Base-by-base conservation (phyloP, 1,140 invertebrate genomes). In the Zaprionus africanus region DNA sequence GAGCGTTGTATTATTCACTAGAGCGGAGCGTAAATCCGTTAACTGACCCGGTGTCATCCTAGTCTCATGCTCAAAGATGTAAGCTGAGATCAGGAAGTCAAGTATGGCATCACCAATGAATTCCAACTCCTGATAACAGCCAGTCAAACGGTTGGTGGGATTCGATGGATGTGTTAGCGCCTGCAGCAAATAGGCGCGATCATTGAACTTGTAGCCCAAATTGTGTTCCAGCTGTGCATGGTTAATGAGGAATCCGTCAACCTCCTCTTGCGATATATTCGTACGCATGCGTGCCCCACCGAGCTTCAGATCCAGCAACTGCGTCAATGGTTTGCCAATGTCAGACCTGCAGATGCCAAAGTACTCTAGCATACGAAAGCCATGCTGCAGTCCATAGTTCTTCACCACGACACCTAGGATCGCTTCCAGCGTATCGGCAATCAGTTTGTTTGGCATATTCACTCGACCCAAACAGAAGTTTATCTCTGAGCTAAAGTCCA, bases 1-100 rank as follows among this genome's bases (percentile, higher is more conserved):
- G 92, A 99, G 98, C 0, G 98, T 99, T 61, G 97, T 96, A 90
- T 99, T 99, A 91, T 99, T 99, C 0, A 99, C 98, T 1, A 99
- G 93, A 0, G 98, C 97, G 15, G 98, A 98, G 34, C 98, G 93
- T 41, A 99, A 92, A 94, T 99, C 98, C 0, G 98, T 99, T 11
- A 99, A 93, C 36, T 97, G 95, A 1, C 98, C 98, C 0, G 97
- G 98, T 49, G 93, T 95, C 90, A 96, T 94, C 62, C 95, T 86
- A 0, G 91, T 90, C 71, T 94, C 95, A 19, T 95, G 94, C 92
- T 99, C 97, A 90, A 95, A 99, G 54, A 99, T 96, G 81, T 98
- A 95, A 13, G 95, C 94, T 0, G 98, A 99, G 6, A 99, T 97
- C 0, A 99, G 93, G 92, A 98, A 99, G 93, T 99, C 98, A 41